Percentiles rank a stretch among this genome's conserved stretches.
phyloP scores from a whole-genome alignment of 2,797 vertebrate species.

The Myotis planiceps region DNA sequence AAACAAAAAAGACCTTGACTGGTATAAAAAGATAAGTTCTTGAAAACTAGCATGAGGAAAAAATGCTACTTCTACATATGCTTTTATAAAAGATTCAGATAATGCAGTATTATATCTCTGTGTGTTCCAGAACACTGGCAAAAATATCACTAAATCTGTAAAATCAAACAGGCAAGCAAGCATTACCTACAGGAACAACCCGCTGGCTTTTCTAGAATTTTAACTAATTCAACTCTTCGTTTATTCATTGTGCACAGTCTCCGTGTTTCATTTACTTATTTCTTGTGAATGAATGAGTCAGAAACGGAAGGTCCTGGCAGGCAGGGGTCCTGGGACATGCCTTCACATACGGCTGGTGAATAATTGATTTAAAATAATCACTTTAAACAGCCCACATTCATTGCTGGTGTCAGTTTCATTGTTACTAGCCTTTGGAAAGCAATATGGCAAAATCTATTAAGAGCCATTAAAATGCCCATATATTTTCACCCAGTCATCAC shows the following conservation, averaged over 20 bases:
- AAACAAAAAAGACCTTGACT: background rate
- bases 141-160: background rate
- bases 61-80: background rate
- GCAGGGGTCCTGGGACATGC: conserved; percentile 11
- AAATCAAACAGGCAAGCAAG: background rate
- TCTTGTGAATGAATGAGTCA: conserved; percentile 59
- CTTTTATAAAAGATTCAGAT: background rate
- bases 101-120: background rate
- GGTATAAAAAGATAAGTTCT: background rate
- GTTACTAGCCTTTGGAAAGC: conserved; percentile 58
- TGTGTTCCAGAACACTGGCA: background rate
- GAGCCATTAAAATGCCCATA: conserved; percentile 61
- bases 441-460: conserved; percentile 72
- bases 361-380: conserved; percentile 66
- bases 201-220: background rate
- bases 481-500: conserved; percentile 50
- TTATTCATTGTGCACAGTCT: background rate
- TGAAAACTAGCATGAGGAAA: conserved; percentile 19
- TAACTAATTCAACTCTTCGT: background rate
- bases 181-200: background rate
- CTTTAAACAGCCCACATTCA: conserved; percentile 46
- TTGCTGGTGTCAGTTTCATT: conserved; percentile 63
- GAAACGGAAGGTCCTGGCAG: conserved; percentile 33
- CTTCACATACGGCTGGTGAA: conserved; percentile 61
- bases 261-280: conserved; percentile 21